Evolutionary conservation across 2,888 invertebrate genomes (phyloP).

Genomic region (Heterodera filipjevi): DNA sequence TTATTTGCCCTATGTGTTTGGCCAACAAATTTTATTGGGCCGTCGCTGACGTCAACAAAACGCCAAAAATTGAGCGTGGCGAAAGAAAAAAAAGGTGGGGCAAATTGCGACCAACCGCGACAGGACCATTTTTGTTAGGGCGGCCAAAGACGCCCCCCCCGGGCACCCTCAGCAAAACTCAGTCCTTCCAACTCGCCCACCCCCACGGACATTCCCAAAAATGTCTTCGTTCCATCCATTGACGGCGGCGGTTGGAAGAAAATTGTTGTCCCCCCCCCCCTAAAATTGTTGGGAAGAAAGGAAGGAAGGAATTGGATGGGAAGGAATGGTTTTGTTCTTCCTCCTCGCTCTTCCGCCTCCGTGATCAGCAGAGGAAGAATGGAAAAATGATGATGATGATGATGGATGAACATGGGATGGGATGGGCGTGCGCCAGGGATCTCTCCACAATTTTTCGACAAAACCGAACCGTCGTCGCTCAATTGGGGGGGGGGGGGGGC

Average conservation of each 20-base stretch:
- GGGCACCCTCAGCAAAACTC: background rate
- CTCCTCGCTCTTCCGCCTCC: background rate
- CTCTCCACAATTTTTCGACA: too few relatives aligned
- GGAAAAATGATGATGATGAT: too few relatives aligned
- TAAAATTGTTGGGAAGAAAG: background rate
- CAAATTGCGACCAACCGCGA: too few relatives aligned
- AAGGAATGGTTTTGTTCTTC: background rate
- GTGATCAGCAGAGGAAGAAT: too few relatives aligned
- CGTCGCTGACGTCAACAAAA: background rate
- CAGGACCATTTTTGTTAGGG: background rate
- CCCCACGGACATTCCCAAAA: constrained; percentile 3
- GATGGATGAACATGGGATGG: too few relatives aligned
- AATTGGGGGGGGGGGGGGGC: too few relatives aligned
- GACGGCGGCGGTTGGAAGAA: background rate
- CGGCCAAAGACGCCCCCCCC: background rate
- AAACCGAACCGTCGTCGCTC: too few relatives aligned
- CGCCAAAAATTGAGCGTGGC: too few relatives aligned
- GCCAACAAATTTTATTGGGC: constrained; percentile 5
- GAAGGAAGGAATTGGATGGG: background rate
- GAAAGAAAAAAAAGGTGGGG: too few relatives aligned
- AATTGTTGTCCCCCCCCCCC: too few relatives aligned
- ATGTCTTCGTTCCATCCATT: background rate
- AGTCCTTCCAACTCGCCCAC: background rate
- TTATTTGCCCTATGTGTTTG: too few relatives aligned
- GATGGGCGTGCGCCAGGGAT: too few relatives aligned